A percentile compares a stretch with the other conserved stretches of the same genome.
These are phyloP conservation scores for Felis catus DNA, from an alignment of 2,113 vertebrate genomes.

Conservation along the genomic window F.catus_Fca126_mat1.0 CM031412.1:15452001-15452500, in stretches of 20 bases:
- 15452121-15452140: background rate
- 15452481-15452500: background rate
- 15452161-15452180: background rate
- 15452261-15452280: background rate
- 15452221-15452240: background rate
- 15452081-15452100: background rate
- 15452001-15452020: background rate
- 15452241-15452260: background rate
- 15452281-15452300: background rate
- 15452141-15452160: background rate
- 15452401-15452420: background rate
- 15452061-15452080: background rate
- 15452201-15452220: background rate
- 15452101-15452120: background rate
- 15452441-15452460: background rate
- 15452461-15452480: background rate
- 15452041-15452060: background rate
- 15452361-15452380: background rate
- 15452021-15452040: background rate
- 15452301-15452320: background rate
- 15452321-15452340: background rate
- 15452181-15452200: background rate
- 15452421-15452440: background rate
- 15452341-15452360: background rate
- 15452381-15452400: background rate